Percentiles rank a stretch among this genome's conserved stretches.
phyloP scores from a whole-genome alignment of 2,797 vertebrate species.

The Antennarius maculatus region DNA sequence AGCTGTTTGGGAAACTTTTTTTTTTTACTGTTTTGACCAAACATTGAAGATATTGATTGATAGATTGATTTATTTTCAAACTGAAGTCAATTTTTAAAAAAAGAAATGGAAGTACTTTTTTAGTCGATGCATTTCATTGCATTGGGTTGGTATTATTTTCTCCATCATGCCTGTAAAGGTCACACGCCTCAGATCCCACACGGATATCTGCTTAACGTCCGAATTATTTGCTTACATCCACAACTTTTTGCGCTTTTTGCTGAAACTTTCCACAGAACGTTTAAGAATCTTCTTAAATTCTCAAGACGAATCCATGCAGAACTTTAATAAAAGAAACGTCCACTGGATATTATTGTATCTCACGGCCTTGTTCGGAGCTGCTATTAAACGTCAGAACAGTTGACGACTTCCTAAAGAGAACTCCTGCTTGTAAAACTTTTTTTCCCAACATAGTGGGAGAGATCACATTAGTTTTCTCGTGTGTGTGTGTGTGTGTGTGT shows the following conservation, averaged over 20 bases:
- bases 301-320: constrained; percentile 2
- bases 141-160: neutral
- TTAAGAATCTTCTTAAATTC: constrained; percentile 22
- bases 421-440: constrained; percentile 74
- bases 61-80: no score
- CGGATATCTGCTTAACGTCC: neutral
- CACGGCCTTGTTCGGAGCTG: constrained; percentile 68
- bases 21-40: no score
- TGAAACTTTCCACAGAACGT: constrained; percentile 32
- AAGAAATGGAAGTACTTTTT: constrained; percentile 25
- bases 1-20: no score
- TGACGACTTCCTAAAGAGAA: constrained; percentile 79
- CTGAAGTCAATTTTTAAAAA: neutral
- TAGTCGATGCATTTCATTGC: constrained; percentile 2
- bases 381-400: constrained; percentile 78
- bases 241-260: constrained; percentile 19
- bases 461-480: constrained; percentile 45
- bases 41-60: no score
- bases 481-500: constrained; percentile 38
- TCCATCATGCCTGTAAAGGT: neutral
- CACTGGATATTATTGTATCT: constrained; percentile 69
- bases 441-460: constrained; percentile 57
- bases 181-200: neutral
- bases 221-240: neutral
- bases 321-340: neutral